These are phyloP conservation scores for Amphiura filiformis DNA, from an alignment of 35 echinoderm and acorn worm species.

Conservation along the genomic window DNA sequence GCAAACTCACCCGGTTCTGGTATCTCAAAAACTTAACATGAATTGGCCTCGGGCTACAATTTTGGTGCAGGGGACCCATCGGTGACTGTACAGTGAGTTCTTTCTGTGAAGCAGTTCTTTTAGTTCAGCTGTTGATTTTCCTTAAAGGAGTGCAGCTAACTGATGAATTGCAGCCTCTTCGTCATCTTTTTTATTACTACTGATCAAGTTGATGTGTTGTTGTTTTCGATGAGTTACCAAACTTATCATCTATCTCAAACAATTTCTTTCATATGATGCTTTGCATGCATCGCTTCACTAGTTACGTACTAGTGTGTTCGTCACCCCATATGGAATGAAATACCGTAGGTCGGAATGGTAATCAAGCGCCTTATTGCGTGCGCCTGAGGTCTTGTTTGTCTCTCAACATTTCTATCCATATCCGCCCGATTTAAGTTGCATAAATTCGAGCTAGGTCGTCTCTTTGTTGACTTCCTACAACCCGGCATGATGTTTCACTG, in stretches of 20 bases:
- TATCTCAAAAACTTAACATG: constrained; percentile 2
- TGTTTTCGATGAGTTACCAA: neutral
- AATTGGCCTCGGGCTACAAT: neutral
- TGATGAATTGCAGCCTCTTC: neutral
- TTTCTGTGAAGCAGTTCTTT: neutral
- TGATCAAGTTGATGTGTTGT: neutral
- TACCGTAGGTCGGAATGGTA: no score
- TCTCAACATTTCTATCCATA: no score
- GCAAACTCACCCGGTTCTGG: neutral
- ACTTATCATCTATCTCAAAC: neutral
- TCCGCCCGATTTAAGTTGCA: no score
- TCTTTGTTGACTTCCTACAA: no score
- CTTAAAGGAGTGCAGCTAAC: neutral
- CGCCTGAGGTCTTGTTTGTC: no score
- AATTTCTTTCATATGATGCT: neutral
- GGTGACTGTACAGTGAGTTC: neutral
- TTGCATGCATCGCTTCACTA: neutral
- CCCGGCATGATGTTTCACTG: no score
- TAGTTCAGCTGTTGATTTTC: neutral
- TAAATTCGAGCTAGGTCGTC: no score
- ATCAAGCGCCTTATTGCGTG: no score
- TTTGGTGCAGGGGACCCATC: neutral
- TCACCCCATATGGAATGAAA: no score
- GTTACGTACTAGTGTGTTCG: neutral
- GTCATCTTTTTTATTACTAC: neutral